A percentile compares a stretch with the other conserved stretches of the same genome.
phyloP scores from a whole-genome alignment of 1,140 invertebrate genomes.

The Temnothorax longispinosus region DNA sequence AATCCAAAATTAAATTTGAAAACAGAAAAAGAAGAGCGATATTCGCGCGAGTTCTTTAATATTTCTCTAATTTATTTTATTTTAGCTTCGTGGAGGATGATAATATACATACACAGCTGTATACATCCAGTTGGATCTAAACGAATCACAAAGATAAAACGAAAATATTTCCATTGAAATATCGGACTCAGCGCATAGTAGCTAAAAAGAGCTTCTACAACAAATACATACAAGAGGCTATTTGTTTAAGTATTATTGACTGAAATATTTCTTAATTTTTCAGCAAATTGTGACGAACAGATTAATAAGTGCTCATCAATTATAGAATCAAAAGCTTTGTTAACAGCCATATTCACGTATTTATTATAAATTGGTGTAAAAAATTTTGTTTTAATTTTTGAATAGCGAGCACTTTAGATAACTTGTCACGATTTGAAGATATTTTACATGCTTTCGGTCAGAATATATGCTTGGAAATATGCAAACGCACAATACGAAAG shows the following conservation, averaged over 20 bases:
- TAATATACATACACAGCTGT: neutral
- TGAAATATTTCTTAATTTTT: neutral
- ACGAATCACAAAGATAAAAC: neutral
- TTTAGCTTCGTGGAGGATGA: neutral
- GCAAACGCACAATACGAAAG: slow-evolving; percentile 5
- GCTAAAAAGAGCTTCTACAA: neutral
- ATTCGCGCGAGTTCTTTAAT: neutral
- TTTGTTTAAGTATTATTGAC: neutral
- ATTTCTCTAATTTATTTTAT: neutral
- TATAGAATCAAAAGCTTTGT: neutral
- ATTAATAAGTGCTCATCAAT: neutral
- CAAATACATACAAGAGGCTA: neutral
- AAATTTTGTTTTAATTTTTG: neutral
- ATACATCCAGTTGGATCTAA: neutral
- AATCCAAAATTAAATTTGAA: neutral
- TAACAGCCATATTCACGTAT: neutral
- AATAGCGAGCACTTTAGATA: neutral
- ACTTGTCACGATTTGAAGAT: neutral
- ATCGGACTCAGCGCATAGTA: neutral
- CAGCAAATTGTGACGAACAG: neutral
- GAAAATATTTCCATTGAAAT: slow-evolving; percentile 9
- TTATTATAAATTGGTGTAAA: neutral
- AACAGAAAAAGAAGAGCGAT: neutral
- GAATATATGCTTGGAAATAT: slow-evolving; percentile 3
- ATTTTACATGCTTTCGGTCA: neutral